Evolutionary conservation across 1,140 invertebrate genomes (phyloP).

Genomic region (Drosophila tristis): DNA sequence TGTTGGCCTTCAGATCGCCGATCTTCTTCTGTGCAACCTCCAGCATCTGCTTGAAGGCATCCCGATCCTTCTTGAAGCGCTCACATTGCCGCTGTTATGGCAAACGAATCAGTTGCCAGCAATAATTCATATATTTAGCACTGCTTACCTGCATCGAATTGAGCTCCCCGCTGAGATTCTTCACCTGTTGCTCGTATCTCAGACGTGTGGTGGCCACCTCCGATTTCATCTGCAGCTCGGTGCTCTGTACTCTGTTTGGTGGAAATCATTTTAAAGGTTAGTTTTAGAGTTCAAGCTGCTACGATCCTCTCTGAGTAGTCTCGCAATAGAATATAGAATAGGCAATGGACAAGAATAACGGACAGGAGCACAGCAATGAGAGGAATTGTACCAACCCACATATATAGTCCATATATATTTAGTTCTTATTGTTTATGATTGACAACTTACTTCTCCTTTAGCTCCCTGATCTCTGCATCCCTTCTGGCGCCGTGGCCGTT

Average conservation of each 20-base stretch:
- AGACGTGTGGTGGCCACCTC: slow-evolving; percentile 94
- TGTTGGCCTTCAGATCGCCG: slow-evolving; percentile 88
- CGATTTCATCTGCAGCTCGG: slow-evolving; percentile 92
- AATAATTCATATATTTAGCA: background rate
- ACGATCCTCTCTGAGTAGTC: too few species aligned
- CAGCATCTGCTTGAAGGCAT: slow-evolving; percentile 95
- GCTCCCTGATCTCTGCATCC: slow-evolving; percentile 90
- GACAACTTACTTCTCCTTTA: slow-evolving; percentile 86
- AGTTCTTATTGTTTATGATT: background rate
- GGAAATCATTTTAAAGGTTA: too few species aligned
- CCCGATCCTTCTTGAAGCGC: slow-evolving; percentile 93
- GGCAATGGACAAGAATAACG: background rate
- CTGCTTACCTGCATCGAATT: slow-evolving; percentile 90
- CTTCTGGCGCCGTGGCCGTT: slow-evolving; percentile 89
- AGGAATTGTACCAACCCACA: too few species aligned
- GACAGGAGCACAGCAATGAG: background rate
- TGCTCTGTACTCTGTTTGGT: slow-evolving; percentile 87
- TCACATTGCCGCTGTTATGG: slow-evolving; percentile 77
- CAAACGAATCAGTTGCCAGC: too few species aligned
- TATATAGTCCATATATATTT: too few species aligned
- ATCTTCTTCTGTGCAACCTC: slow-evolving; percentile 94
- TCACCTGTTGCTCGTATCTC: slow-evolving; percentile 94
- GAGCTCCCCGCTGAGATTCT: slow-evolving; percentile 93
- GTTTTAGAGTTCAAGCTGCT: too few species aligned
- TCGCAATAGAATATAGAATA: background rate